These are phyloP conservation scores for Pycnonotus jocosus DNA, from an alignment of 2,113 vertebrate genomes.

Conservation along the genomic window DNA sequence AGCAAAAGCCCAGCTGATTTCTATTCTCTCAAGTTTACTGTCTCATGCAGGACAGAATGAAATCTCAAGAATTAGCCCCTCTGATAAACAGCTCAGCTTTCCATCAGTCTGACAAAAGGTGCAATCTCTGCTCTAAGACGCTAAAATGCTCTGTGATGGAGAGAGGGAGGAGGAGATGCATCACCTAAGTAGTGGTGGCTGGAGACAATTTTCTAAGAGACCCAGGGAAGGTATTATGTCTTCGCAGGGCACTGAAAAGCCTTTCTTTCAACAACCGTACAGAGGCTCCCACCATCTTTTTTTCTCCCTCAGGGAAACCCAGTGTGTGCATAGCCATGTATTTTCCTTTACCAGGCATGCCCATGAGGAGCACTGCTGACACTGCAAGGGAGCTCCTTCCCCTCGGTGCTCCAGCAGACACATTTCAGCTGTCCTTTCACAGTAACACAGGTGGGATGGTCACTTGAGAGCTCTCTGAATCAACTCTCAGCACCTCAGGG, in stretches of 20 bases:
- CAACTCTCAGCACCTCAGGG: background rate
- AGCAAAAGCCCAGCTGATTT: background rate
- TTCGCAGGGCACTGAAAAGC: background rate
- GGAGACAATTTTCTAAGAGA: background rate
- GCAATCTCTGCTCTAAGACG: background rate
- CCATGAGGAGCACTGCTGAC: background rate
- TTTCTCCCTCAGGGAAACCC: background rate
- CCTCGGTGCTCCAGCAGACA: background rate
- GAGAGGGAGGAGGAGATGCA: background rate
- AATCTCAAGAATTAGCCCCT: background rate
- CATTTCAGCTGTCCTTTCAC: background rate
- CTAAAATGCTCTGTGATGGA: background rate
- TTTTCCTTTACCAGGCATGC: background rate
- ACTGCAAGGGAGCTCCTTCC: background rate
- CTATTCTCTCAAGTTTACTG: background rate
- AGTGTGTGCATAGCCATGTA: background rate
- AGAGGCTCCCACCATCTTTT: background rate
- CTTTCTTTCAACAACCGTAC: background rate
- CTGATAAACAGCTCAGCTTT: conserved; percentile 15
- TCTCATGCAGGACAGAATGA: background rate
- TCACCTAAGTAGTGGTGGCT: background rate
- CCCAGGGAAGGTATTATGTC: background rate
- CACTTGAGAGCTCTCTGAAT: background rate
- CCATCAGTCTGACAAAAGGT: background rate
- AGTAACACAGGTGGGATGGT: background rate